Base-by-base conservation (phyloP, 2,113 vertebrate genomes). In the Oreochromis spilurus region DNA sequence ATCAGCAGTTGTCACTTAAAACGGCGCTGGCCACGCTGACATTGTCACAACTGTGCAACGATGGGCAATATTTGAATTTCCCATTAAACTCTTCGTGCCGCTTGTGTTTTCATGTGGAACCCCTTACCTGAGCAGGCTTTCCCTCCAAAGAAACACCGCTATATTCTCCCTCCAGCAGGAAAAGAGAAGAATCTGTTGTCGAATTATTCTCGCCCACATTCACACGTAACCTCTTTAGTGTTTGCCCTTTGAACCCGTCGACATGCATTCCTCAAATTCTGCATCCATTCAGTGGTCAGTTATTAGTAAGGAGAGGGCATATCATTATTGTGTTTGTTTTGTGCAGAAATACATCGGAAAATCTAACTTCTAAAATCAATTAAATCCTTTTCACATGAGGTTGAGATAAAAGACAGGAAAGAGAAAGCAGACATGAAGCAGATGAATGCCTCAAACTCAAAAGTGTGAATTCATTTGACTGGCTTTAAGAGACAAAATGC, bases 41-140 rank as follows among this genome's bases (percentile, higher is more conserved):
- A 91, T 87, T 90, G 92, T 93, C 92, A 82, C 54, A 45, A 89
- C 89, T 75, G 86, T 85, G 89, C 89, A 88, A 88, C 87, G 84
- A 95, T 91, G 89, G 89, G 77, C 80, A 38, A 87, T 89, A 89
- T 95, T 94, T 91, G 90, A 95, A 96, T 96, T 95, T 90, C 83
- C 88, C 86, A 91, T 95, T 94, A 93, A 93, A 87, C 89, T 79
- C 48, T 82, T 78, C 45, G 50, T 55, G 84, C 87, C 79, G 83
- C 93, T 79, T 72, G 90, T 94, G 91, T 95, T 93, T 94, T 90
- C 89, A 87, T 89, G 89, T 93, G 94, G 91, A 95, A 90, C 3
- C 78, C 79, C 83, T 88, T 75, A 88, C 84, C 88, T 60, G 87
- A 81, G 83, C 70, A n/a, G 57, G 43, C 81, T 84, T 65, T 12